A percentile compares a stretch with the other conserved stretches of the same genome.
phyloP scores from a whole-genome alignment of 2,113 vertebrate species.

The Murina feae region DNA sequence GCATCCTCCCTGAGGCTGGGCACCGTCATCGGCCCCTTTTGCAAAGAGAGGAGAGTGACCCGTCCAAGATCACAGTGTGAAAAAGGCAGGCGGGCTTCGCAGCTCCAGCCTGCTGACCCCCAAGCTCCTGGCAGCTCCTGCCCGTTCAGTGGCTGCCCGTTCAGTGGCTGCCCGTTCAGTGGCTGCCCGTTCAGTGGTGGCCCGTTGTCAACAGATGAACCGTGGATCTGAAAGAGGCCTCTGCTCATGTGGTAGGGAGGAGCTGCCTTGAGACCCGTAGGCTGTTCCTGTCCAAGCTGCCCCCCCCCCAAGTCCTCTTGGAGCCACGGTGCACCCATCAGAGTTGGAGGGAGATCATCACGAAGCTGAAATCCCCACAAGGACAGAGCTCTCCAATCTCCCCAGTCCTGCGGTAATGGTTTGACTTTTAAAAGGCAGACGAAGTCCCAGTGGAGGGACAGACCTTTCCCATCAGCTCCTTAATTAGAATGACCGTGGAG shows the following conservation, averaged over 20 bases:
- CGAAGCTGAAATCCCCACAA: slow-evolving; percentile 27
- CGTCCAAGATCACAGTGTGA: neutral
- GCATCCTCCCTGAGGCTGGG: neutral
- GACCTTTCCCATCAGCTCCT: neutral
- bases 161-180: neutral
- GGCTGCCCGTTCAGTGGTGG: neutral
- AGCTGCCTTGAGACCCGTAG: neutral
- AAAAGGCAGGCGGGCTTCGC: neutral
- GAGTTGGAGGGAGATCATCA: neutral
- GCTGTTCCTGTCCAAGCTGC: neutral
- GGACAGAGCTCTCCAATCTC: slow-evolving; percentile 53
- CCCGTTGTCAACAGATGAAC: neutral
- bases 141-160: neutral
- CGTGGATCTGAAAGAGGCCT: neutral
- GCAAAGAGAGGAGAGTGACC: slow-evolving; percentile 24
- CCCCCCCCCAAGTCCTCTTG: neutral
- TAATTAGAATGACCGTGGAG: neutral
- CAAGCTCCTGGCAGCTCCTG: neutral
- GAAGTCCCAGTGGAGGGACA: neutral
- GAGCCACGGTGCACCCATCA: neutral
- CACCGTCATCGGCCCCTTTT: neutral
- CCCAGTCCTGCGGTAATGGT: neutral
- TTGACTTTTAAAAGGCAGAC: slow-evolving; percentile 61
- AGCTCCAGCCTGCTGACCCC: neutral
- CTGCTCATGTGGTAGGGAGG: neutral